phyloP scores from a whole-genome alignment of 2,888 invertebrate genomes.

The Caenorhabditis sp. region DNA sequence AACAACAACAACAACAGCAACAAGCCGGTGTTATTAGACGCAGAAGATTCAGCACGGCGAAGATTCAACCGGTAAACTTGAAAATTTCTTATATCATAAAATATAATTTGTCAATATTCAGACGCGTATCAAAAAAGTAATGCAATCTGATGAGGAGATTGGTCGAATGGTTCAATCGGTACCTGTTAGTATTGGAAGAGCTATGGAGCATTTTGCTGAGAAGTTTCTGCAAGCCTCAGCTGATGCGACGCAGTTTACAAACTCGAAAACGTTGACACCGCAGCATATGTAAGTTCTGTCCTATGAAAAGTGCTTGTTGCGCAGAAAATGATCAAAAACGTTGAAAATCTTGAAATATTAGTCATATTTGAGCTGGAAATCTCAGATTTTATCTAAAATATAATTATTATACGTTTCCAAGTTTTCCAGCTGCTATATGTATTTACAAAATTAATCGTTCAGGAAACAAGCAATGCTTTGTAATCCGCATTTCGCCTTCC shows the following conservation, averaged over 20 bases:
- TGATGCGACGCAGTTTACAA: slow-evolving; percentile 35
- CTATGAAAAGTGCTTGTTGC: too few relatives aligned
- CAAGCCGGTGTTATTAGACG: slow-evolving; percentile 54
- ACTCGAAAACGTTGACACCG: slow-evolving; percentile 63
- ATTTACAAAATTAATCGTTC: slow-evolving; percentile 16
- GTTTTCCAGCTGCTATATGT: background rate
- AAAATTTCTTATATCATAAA: too few relatives aligned
- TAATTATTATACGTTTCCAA: too few relatives aligned
- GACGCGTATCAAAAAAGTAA: slow-evolving; percentile 94
- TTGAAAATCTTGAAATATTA: too few relatives aligned
- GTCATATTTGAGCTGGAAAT: too few relatives aligned
- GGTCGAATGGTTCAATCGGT: slow-evolving; percentile 99
- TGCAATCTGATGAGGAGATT: slow-evolving; percentile 99
- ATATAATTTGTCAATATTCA: slow-evolving; percentile 23
- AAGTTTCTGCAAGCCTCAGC: slow-evolving; percentile 61
- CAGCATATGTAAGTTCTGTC: slow-evolving; percentile 62
- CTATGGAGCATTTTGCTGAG: slow-evolving; percentile 71
- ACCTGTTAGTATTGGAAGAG: slow-evolving; percentile 85
- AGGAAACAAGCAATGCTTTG: slow-evolving; percentile 61
- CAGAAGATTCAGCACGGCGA: slow-evolving; percentile 66
- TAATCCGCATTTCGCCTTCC: slow-evolving; percentile 63
- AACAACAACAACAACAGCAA: slow-evolving; percentile 12
- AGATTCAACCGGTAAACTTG: slow-evolving; percentile 66
- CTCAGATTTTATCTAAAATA: too few relatives aligned
- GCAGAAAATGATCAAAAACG: too few relatives aligned